These are phyloP conservation scores for Aldrovandia affinis DNA, from an alignment of 2,797 vertebrate genomes.

Conservation along the genomic window DNA sequence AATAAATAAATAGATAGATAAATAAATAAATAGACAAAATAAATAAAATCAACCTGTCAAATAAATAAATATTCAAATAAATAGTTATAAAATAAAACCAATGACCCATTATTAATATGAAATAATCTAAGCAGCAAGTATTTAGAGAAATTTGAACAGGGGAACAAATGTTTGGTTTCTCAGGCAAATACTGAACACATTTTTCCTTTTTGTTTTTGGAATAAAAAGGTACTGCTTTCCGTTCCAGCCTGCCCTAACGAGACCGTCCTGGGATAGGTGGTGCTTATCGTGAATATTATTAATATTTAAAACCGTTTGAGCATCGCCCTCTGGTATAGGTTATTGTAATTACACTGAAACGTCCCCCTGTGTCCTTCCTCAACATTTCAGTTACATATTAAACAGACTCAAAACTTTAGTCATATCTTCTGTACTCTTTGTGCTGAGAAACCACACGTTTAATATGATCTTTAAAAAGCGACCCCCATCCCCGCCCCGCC, in stretches of 20 bases:
- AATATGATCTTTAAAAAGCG: slow-evolving; percentile 74
- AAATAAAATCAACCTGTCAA: slow-evolving; percentile 58
- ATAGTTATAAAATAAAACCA: slow-evolving; percentile 72
- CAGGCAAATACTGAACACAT: slow-evolving; percentile 77
- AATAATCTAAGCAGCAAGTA: slow-evolving; percentile 80
- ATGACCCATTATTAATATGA: slow-evolving; percentile 72
- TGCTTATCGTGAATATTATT: slow-evolving; percentile 62
- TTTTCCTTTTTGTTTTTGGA: slow-evolving; percentile 53
- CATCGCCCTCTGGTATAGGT: slow-evolving; percentile 69
- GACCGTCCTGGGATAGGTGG: slow-evolving; percentile 69
- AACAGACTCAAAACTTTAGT: slow-evolving; percentile 67
- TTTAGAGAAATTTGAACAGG: slow-evolving; percentile 75
- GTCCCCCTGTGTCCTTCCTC: slow-evolving; percentile 63
- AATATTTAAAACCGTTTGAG: slow-evolving; percentile 72
- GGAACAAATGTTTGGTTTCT: slow-evolving; percentile 79
- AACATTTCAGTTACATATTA: slow-evolving; percentile 65
- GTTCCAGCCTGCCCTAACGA: slow-evolving; percentile 75
- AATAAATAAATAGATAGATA: slow-evolving; percentile 54
- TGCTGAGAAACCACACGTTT: slow-evolving; percentile 83
- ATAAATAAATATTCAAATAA: slow-evolving; percentile 63
- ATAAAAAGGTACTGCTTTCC: slow-evolving; percentile 73
- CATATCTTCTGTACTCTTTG: slow-evolving; percentile 73
- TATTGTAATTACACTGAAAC: slow-evolving; percentile 71
- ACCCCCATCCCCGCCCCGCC: slow-evolving; percentile 38
- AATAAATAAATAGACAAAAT: slow-evolving; percentile 40